These are phyloP conservation scores for Planiliza haematocheilus DNA, from an alignment of 2,113 vertebrate species.

Conservation along the genomic window DNA sequence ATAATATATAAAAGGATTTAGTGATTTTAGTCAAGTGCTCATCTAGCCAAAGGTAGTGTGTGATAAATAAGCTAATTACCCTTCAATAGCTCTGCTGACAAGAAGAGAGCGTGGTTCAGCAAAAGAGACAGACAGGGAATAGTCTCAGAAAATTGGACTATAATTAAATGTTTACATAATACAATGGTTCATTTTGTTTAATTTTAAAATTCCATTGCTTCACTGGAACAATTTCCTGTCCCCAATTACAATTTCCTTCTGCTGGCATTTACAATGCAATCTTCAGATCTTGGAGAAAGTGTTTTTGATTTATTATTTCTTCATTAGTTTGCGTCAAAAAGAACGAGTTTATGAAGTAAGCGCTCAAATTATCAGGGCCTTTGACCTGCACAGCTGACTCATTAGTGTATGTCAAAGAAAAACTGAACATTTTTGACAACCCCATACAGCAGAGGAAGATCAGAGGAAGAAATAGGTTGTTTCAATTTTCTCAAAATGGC, in stretches of 20 bases:
- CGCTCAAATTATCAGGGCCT: slow-evolving; percentile 95
- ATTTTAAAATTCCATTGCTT: slow-evolving; percentile 95
- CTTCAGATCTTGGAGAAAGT: slow-evolving; percentile 94
- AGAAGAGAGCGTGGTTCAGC: slow-evolving; percentile 56
- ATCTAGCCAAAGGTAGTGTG: background rate
- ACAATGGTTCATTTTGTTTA: slow-evolving; percentile 88
- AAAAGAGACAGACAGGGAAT: slow-evolving; percentile 78
- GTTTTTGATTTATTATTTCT: slow-evolving; percentile 97
- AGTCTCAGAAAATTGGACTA: slow-evolving; percentile 89
- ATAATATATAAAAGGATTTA: background rate
- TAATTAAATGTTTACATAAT: slow-evolving; percentile 97
- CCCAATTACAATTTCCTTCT: slow-evolving; percentile 99
- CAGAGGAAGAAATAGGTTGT: slow-evolving; percentile 69
- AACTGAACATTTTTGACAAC: slow-evolving; percentile 95
- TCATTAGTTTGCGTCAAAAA: slow-evolving; percentile 91
- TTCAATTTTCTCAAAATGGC: slow-evolving; percentile 73
- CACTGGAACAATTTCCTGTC: slow-evolving; percentile 97
- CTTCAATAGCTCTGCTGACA: slow-evolving; percentile 46
- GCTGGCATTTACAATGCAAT: slow-evolving; percentile 98
- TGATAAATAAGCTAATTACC: slow-evolving; percentile 15
- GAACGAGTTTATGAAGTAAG: slow-evolving; percentile 96
- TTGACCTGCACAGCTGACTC: slow-evolving; percentile 94
- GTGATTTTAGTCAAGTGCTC: background rate
- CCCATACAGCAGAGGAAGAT: slow-evolving; percentile 83
- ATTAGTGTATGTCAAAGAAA: slow-evolving; percentile 91